Conservation (phyloP, 1,140 invertebrate species). For the Pseudomyrmex dendroicus region DNA sequence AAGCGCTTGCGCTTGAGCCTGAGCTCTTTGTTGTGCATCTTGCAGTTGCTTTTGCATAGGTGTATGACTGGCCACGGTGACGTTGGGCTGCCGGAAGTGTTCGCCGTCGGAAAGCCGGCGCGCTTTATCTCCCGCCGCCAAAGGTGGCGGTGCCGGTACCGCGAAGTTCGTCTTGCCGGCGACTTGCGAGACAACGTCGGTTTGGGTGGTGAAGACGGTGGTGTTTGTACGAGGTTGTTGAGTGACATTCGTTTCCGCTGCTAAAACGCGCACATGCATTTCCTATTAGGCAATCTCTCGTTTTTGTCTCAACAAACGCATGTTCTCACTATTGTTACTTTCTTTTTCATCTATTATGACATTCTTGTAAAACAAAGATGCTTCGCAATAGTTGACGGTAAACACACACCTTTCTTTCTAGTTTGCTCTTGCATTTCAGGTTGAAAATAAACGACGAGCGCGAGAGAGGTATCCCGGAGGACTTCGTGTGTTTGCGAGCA, state of each 20-base stretch:
- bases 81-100: conserved; percentile 86
- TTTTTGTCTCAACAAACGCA: not conserved
- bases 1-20: conserved; percentile 85
- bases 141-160: conserved; percentile 87
- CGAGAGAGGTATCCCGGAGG: conserved; percentile 14
- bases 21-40: conserved; percentile 84
- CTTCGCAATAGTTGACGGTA: conserved; percentile 14
- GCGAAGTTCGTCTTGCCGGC: conserved; percentile 86
- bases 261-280: conserved; percentile 71
- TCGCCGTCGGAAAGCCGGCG: conserved; percentile 88
- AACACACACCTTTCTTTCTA: conserved; percentile 18
- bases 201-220: conserved; percentile 84
- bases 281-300: not conserved
- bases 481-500: conserved; percentile 14
- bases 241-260: conserved; percentile 85
- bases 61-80: conserved; percentile 83
- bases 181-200: conserved; percentile 82
- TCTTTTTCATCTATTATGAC: conserved; percentile 34
- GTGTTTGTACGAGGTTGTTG: conserved; percentile 84
- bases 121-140: conserved; percentile 85
- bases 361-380: not conserved
- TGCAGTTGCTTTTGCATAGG: conserved; percentile 85
- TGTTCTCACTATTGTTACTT: not conserved
- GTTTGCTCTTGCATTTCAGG: conserved; percentile 28
- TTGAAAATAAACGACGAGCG: conserved; percentile 27